phyloP scores from a whole-genome alignment of 2,113 vertebrate genomes.

The Eptesicus fuscus region DNA sequence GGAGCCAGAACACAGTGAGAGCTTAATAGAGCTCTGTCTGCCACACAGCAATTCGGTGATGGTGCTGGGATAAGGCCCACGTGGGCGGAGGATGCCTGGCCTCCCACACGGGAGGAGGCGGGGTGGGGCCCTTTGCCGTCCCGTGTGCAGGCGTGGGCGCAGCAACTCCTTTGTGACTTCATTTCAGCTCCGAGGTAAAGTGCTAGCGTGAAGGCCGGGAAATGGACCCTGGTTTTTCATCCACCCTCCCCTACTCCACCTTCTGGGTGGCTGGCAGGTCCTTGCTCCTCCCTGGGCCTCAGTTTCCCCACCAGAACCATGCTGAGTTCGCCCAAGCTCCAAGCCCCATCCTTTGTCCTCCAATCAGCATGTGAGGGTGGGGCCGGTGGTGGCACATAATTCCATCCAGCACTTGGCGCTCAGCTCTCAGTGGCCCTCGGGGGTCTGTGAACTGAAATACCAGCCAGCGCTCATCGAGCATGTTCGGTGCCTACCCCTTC shows the following conservation, averaged over 20 bases:
- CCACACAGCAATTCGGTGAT: neutral
- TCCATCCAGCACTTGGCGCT: neutral
- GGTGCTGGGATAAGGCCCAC: too few species aligned
- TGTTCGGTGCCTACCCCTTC: too few species aligned
- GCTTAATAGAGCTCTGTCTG: neutral
- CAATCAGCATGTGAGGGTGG: neutral
- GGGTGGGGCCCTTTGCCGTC: neutral
- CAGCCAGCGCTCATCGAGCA: fast-evolving
- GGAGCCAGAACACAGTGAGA: neutral
- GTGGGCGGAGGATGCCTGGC: neutral
- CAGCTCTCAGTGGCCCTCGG: fast-evolving
- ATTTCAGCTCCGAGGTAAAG: neutral
- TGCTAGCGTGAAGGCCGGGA: fast-evolving
- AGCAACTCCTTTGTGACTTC: neutral
- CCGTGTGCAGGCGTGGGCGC: neutral
- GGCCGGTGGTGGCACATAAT: neutral
- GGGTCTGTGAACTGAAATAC: neutral
- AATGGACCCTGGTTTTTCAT: neutral
- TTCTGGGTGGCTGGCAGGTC: neutral
- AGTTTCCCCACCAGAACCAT: neutral
- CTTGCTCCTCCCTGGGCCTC: neutral
- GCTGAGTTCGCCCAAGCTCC: neutral
- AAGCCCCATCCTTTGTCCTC: neutral
- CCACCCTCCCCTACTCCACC: neutral
- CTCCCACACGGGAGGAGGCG: neutral